These are phyloP conservation scores for Globicephala melas DNA, from an alignment of 2,113 vertebrate genomes.

Conservation along the genomic window DNA sequence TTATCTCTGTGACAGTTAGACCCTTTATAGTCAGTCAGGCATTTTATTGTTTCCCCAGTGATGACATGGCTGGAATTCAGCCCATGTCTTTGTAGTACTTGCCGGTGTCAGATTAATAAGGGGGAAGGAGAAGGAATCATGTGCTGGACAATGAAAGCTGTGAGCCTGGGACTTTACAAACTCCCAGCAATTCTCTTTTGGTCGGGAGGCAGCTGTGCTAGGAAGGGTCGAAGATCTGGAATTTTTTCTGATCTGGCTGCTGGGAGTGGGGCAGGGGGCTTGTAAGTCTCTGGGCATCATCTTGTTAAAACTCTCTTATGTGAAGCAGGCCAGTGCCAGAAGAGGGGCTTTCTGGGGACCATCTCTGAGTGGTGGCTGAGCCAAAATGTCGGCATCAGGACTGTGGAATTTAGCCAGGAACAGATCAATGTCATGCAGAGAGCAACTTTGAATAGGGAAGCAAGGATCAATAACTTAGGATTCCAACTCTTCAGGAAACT, in stretches of 20 bases:
- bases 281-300: not conserved
- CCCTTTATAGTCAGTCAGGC: not conserved
- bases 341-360: not conserved
- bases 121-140: not conserved
- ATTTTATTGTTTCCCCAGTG: conserved; percentile 9
- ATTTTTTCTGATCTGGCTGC: not conserved
- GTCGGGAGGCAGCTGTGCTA: not conserved
- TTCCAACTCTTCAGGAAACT: not conserved
- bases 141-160: not conserved
- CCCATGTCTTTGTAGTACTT: not conserved
- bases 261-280: not conserved
- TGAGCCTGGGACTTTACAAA: not conserved
- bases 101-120: not conserved
- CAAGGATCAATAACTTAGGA: not conserved
- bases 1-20: not conserved
- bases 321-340: not conserved
- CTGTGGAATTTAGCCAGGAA: not conserved
- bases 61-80: conserved; percentile 29
- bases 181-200: not conserved
- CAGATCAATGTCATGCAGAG: not conserved
- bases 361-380: not conserved
- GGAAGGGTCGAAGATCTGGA: not conserved
- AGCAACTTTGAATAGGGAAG: not conserved
- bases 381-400: not conserved
- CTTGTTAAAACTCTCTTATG: not conserved